These are phyloP conservation scores for Pipra filicauda DNA, from an alignment of 2,113 vertebrate genomes.

Conservation along the genomic window DNA sequence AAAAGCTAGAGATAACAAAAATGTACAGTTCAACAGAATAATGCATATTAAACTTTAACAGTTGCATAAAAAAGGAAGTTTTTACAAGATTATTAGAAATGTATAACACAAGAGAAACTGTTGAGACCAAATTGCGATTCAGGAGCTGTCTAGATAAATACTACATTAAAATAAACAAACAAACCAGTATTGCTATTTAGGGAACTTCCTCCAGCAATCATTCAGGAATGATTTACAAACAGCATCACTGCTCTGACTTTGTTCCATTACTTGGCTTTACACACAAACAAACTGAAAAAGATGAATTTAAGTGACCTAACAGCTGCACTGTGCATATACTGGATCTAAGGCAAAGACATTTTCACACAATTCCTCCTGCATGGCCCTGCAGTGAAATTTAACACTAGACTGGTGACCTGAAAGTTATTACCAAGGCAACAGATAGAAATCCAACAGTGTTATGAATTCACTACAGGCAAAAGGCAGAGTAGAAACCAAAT, in stretches of 20 bases:
- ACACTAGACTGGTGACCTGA: neutral
- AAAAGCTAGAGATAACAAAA: neutral
- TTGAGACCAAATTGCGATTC: neutral
- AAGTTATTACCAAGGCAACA: slow-evolving; percentile 54
- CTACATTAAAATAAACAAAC: neutral
- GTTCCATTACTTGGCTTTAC: neutral
- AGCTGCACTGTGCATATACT: neutral
- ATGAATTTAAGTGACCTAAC: neutral
- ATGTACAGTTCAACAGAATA: neutral
- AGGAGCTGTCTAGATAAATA: neutral
- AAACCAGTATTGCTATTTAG: neutral
- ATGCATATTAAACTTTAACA: neutral
- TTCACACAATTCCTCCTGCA: neutral
- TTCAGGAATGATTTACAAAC: neutral
- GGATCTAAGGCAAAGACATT: neutral
- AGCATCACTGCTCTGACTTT: neutral
- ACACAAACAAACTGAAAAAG: neutral
- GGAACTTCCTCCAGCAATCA: neutral
- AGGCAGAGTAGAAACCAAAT: neutral
- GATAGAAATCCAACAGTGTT: slow-evolving; percentile 10
- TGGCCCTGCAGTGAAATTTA: neutral
- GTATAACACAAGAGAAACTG: neutral
- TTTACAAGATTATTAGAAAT: neutral
- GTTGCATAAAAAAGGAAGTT: neutral
- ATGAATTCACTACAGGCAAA: slow-evolving; percentile 4